These are phyloP conservation scores for Merluccius polli DNA, from an alignment of 2,797 vertebrate species.

Conservation along the genomic window DNA sequence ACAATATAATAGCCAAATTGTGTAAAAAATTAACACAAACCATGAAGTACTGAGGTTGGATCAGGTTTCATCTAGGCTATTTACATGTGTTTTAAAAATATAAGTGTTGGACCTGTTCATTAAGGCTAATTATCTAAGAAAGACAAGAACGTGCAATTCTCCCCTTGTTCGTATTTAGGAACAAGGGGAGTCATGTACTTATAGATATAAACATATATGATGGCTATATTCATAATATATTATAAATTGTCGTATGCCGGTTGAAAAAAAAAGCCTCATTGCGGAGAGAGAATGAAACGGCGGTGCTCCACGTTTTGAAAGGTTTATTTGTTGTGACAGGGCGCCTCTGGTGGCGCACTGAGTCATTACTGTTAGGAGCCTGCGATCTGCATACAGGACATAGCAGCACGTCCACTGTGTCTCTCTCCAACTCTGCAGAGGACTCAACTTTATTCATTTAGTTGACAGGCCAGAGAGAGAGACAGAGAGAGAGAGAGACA, in stretches of 20 bases:
- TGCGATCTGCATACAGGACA: neutral
- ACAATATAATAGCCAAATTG: neutral
- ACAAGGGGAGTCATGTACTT: neutral
- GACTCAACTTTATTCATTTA: neutral
- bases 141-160: neutral
- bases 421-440: neutral
- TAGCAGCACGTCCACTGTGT: neutral
- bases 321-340: conserved; percentile 62
- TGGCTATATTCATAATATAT: neutral
- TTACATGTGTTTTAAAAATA: neutral
- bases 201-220: neutral
- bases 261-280: neutral
- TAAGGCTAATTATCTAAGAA: neutral
- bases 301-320: conserved; percentile 35
- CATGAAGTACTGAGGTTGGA: neutral
- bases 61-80: neutral
- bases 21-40: neutral
- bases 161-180: neutral
- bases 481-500: neutral
- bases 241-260: neutral
- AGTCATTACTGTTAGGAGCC: conserved; percentile 47
- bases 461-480: neutral
- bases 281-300: neutral
- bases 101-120: neutral
- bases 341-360: conserved; percentile 68